These are phyloP conservation scores for Ips nitidus DNA, from an alignment of 1,140 invertebrate species.

Conservation along the genomic window DNA sequence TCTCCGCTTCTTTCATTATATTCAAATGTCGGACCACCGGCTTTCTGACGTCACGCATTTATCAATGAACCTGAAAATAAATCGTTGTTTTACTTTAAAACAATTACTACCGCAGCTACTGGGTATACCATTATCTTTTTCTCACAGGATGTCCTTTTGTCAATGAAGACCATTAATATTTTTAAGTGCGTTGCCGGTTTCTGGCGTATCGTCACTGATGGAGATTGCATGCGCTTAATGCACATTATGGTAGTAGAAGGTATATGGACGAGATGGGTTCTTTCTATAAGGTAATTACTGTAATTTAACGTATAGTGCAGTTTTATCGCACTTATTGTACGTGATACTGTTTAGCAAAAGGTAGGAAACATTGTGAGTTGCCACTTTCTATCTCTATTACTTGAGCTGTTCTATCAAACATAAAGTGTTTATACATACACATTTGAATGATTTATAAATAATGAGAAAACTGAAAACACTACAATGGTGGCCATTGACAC, in stretches of 20 bases:
- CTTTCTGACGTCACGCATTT: conserved; percentile 45
- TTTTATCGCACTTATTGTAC: too few relatives aligned
- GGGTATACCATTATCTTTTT: conserved; percentile 25
- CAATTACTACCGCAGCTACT: conserved; percentile 34
- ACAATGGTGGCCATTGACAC: too few relatives aligned
- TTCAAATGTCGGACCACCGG: conserved; percentile 49
- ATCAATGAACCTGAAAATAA: conserved; percentile 41
- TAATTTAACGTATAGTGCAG: too few relatives aligned
- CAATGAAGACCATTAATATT: conserved; percentile 27
- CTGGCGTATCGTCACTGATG: conserved; percentile 1
- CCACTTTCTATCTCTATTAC: too few relatives aligned
- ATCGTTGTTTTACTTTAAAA: conserved; percentile 26
- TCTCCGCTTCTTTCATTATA: conserved; percentile 42
- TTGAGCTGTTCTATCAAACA: too few relatives aligned
- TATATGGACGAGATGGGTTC: too few relatives aligned
- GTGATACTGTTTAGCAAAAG: too few relatives aligned
- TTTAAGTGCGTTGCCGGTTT: conserved; percentile 19
- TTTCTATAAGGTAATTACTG: too few relatives aligned
- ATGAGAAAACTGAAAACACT: too few relatives aligned
- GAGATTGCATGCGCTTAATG: neutral
- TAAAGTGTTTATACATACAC: too few relatives aligned
- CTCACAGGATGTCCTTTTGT: conserved; percentile 18
- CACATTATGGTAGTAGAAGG: neutral
- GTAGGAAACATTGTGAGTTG: too few relatives aligned
- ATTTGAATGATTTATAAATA: too few relatives aligned